A percentile compares a stretch with the other conserved stretches of the same genome.
These are phyloP conservation scores for Agapetus fuscipes DNA, from an alignment of 2,888 invertebrate species.

Conservation along the genomic window DNA sequence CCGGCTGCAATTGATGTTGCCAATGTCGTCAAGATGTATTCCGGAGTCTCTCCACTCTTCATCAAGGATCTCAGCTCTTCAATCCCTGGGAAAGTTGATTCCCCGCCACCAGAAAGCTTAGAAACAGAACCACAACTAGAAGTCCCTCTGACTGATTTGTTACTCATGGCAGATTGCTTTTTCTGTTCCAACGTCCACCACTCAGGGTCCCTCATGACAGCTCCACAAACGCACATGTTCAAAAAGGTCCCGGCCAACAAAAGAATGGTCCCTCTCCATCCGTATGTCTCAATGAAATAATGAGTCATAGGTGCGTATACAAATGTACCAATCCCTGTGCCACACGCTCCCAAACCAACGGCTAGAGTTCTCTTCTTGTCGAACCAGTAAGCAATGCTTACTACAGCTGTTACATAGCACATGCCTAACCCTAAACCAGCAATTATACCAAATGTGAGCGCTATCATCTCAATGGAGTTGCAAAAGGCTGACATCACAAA, in stretches of 20 bases:
- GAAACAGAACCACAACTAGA: constrained; percentile 44
- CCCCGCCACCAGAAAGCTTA: constrained; percentile 42
- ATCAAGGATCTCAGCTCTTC: constrained; percentile 59
- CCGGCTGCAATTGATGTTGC: constrained; percentile 49
- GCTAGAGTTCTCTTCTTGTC: constrained; percentile 80
- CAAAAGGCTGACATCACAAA: constrained; percentile 66
- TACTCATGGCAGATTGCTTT: constrained; percentile 37
- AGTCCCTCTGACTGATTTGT: constrained; percentile 42
- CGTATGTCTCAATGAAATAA: constrained; percentile 64
- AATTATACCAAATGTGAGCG: constrained; percentile 76
- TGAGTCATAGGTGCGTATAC: constrained; percentile 80
- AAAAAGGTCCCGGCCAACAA: constrained; percentile 76
- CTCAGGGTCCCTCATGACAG: constrained; percentile 80
- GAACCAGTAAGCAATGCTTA: constrained; percentile 88
- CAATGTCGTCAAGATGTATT: constrained; percentile 53
- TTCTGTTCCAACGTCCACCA: constrained; percentile 64
- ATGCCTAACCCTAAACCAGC: constrained; percentile 76
- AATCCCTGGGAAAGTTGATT: constrained; percentile 51
- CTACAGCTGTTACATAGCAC: constrained; percentile 83
- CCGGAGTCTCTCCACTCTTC: constrained; percentile 60
- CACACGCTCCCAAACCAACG: constrained; percentile 79
- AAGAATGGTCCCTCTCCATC: constrained; percentile 78
- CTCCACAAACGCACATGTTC: constrained; percentile 77
- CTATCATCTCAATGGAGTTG: constrained; percentile 65
- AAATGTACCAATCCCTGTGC: constrained; percentile 84